Evolutionary conservation across 2,888 invertebrate species (phyloP), one percentile per base, ranked within the genome.

Genomic region (Netelia melanura): DNA sequence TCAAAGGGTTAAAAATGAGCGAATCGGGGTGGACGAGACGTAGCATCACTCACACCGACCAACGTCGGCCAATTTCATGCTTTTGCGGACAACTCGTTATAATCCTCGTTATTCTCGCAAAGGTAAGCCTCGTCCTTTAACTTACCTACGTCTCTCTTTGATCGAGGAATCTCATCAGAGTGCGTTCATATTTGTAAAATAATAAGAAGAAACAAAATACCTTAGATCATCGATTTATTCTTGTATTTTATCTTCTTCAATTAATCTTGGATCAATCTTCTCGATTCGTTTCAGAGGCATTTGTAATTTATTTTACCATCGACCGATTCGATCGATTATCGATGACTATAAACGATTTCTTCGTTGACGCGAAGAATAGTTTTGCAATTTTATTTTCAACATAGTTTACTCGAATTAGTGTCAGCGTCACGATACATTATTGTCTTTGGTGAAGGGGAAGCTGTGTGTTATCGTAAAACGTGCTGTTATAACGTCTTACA

Each of bases 1-100:
- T 83, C 72, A 85, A 80, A 85, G 85, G 85, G 80, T 80, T 64
- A 83, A 85, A 85, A 79, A 85, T 85, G 85, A 80, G 83, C 76
- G 61, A 80, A 83, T 80, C 80, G 72, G 80, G 67, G 83, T 83
- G 83, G 80, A 85, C 30, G 30, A 85, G 80, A 83, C 76, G 65
- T 38, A 67, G 72, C 76, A 74, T 61, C 67, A 58, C 85, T 65
- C 70, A 83, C 64, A 68, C 76, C 72, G 52, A 54, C 54, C 65
- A 76, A 67, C 44, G 17, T 67, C 76, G 72, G 56, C 72, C 76
- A 64, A 56, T 85, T 78, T 83, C 80, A 68, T 64, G 72, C 52
- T 76, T 85, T 68, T 80, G 62, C 72, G 80, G 83, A 62, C 83
- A 76, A 54, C 76, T 85, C 52, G 80, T 48, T 3, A 44, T 85